These are phyloP conservation scores for Conchocele bisecta DNA, from an alignment of 2,888 invertebrate species.

Conservation along the genomic window DNA sequence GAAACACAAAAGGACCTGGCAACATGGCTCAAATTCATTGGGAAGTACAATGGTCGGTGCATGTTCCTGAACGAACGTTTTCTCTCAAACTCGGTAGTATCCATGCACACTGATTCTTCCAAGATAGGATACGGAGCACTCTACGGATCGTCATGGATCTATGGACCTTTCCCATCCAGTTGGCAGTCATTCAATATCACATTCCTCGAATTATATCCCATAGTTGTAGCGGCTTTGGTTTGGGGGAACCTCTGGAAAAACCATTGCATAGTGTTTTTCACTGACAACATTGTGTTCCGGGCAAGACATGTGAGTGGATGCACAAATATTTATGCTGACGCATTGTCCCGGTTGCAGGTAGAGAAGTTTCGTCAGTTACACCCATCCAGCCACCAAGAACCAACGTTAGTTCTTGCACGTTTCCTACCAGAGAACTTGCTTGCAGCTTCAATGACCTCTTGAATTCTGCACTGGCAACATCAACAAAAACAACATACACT, in stretches of 20 bases:
- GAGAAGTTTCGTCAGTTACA: not conserved
- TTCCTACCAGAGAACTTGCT: not conserved
- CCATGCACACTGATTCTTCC: slow-evolving; percentile 27
- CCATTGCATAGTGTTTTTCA: slow-evolving; percentile 25
- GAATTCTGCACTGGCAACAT: not conserved
- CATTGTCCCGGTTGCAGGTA: slow-evolving; percentile 4
- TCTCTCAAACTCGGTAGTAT: slow-evolving; percentile 4
- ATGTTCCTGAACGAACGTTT: slow-evolving; percentile 16
- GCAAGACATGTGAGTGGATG: slow-evolving; percentile 6
- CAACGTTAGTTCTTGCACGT: not conserved
- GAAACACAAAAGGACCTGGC: slow-evolving; percentile 17
- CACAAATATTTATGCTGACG: slow-evolving; percentile 7
- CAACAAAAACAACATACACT: not conserved
- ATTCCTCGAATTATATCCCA: slow-evolving; percentile 27
- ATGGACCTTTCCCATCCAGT: slow-evolving; percentile 17
- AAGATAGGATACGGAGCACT: slow-evolving; percentile 20
- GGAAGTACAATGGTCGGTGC: slow-evolving; percentile 9
- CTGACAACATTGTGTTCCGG: slow-evolving; percentile 32
- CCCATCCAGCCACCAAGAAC: not conserved
- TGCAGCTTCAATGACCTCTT: not conserved
- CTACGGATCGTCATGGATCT: slow-evolving; percentile 7
- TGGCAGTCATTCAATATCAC: slow-evolving; percentile 25
- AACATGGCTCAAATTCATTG: slow-evolving; percentile 12
- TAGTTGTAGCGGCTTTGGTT: slow-evolving; percentile 10
- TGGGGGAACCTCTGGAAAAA: slow-evolving; percentile 24